Conservation (phyloP, 2,797 vertebrate species). For the Hirundo rustica region DNA sequence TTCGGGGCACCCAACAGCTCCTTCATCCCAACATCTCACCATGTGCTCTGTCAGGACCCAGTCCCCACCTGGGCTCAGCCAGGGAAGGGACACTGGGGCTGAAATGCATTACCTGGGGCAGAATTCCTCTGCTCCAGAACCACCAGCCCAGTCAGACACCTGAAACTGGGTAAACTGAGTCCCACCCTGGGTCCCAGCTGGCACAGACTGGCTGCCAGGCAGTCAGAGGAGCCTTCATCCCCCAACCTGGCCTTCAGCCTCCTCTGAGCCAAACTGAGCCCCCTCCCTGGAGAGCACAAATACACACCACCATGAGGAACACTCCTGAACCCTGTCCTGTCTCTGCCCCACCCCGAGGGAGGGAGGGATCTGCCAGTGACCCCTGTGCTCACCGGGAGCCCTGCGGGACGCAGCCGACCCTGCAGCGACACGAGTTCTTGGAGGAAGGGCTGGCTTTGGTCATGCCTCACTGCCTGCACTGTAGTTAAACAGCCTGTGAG, state of each 20-base stretch:
- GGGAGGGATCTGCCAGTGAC: background rate
- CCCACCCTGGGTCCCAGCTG: fast-evolving
- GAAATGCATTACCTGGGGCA: background rate
- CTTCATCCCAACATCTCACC: background rate
- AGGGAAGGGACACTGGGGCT: background rate
- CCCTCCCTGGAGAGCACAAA: background rate
- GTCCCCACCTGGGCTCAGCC: background rate
- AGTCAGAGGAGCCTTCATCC: background rate
- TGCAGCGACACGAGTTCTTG: background rate
- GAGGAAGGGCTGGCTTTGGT: background rate
- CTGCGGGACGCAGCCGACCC: fast-evolving
- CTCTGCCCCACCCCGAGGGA: background rate
- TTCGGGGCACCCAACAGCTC: fast-evolving
- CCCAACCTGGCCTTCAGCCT: background rate
- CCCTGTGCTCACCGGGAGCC: fast-evolving
- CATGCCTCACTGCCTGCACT: background rate
- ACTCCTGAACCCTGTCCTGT: background rate
- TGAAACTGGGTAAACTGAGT: background rate
- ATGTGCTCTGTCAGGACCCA: background rate
- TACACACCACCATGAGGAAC: fast-evolving
- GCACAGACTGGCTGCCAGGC: background rate
- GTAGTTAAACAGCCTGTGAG: constrained; percentile 25
- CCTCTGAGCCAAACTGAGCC: background rate
- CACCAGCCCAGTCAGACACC: background rate
- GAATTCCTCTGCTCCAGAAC: background rate